A percentile compares a stretch with the other conserved stretches of the same genome.
phyloP scores from a whole-genome alignment of 2,113 vertebrate genomes.

The Austrofundulus limnaeus region DNA sequence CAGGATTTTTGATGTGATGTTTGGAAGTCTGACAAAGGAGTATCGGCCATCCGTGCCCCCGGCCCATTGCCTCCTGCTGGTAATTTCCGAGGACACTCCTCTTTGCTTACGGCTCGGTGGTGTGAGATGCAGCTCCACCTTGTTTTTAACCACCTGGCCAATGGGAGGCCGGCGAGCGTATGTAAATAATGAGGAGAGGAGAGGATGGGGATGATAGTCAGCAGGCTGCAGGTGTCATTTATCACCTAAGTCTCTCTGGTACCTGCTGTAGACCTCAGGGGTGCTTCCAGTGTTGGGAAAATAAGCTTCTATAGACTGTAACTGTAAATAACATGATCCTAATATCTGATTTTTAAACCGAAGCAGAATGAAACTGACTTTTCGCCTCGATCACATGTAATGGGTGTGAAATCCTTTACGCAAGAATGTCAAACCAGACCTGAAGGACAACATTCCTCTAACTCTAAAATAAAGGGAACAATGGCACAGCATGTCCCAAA shows the following conservation, averaged over 20 bases:
- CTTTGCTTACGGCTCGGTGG: constrained; percentile 59
- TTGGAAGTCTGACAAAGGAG: constrained; percentile 48
- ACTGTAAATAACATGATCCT: neutral
- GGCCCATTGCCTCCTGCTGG: neutral
- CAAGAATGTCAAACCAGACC: constrained; percentile 54
- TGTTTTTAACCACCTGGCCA: constrained; percentile 47
- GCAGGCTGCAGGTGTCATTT: constrained; percentile 45
- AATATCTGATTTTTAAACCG: neutral
- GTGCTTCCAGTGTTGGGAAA: constrained; percentile 9
- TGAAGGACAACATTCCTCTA: constrained; percentile 54
- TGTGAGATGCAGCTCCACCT: constrained; percentile 68
- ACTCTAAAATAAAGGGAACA: neutral
- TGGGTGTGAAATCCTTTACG: constrained; percentile 5
- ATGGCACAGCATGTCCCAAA: constrained; percentile 8
- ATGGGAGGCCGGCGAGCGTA: constrained; percentile 36
- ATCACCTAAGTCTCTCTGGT: constrained; percentile 43
- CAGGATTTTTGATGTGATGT: constrained; percentile 18
- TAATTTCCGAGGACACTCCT: constrained; percentile 52
- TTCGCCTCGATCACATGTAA: neutral
- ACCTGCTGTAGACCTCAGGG: constrained; percentile 27
- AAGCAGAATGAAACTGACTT: neutral
- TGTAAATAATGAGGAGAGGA: constrained; percentile 61
- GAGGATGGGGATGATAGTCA: constrained; percentile 36
- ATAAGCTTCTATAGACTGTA: neutral
- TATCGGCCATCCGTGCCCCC: constrained; percentile 10